Percentiles rank a stretch among this genome's conserved stretches.
phyloP scores from a whole-genome alignment of 92 coral and sea anemone species.

The Paragorgia papillata region DNA sequence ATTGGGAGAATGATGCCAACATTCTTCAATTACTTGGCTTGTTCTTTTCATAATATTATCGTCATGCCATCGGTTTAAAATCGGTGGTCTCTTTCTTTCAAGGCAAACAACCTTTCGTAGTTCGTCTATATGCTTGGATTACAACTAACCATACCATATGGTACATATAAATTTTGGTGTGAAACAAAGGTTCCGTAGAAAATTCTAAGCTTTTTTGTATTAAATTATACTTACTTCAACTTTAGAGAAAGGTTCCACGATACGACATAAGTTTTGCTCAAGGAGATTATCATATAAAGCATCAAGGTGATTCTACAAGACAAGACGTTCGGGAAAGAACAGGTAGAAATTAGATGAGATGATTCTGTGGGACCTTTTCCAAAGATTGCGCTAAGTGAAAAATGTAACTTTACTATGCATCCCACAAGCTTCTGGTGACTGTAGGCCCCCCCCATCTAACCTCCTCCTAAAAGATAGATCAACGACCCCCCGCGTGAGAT shows the following conservation, averaged over 20 bases:
- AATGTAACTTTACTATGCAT: no score
- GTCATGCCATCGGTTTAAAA: conserved; percentile 30
- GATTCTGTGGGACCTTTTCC: no score
- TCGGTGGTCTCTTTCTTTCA: conserved; percentile 31
- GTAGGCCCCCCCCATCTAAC: no score
- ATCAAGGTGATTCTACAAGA: conserved; percentile 95
- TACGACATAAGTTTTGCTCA: conserved; percentile 86
- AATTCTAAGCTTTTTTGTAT: no score
- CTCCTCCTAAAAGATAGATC: no score
- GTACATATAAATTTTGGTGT: no score
- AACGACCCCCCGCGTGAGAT: no score
- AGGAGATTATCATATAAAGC: conserved; percentile 88
- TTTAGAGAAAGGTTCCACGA: conserved; percentile 87
- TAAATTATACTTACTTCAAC: conserved; percentile 69
- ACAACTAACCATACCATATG: conserved; percentile 71
- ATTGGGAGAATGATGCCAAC: conserved; percentile 31
- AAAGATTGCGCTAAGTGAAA: no score
- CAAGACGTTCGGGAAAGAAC: no score
- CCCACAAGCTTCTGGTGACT: no score
- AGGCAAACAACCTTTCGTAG: conserved; percentile 33
- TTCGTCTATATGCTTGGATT: conserved; percentile 71
- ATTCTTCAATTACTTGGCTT: conserved; percentile 20
- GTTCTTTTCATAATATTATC: conserved; percentile 18
- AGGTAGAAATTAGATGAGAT: no score
- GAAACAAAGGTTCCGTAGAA: no score